Evolutionary conservation across 1,140 invertebrate genomes (phyloP).

Genomic region (Aphelinus certus): DNA sequence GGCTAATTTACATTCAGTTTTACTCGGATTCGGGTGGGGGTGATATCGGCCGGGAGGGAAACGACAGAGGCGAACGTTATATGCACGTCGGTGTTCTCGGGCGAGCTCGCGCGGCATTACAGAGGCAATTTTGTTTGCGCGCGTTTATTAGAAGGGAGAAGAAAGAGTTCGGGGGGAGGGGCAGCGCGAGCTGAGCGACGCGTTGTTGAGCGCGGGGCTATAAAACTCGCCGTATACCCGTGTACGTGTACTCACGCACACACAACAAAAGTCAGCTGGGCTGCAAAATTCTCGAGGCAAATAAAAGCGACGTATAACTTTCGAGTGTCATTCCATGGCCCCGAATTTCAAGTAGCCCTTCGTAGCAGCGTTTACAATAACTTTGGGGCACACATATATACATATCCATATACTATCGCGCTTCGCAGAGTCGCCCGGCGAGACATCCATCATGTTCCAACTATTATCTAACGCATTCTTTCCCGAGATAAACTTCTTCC

Average conservation of each 20-base stretch:
- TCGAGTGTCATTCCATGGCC: slow-evolving; percentile 15
- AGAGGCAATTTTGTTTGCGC: slow-evolving; percentile 3
- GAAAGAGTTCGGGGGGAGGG: background rate
- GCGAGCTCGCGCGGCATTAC: background rate
- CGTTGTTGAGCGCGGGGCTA: background rate
- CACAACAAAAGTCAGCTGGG: background rate
- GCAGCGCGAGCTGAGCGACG: background rate
- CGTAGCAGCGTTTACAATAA: slow-evolving; percentile 2
- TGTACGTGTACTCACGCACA: background rate
- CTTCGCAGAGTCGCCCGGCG: too few relatives aligned
- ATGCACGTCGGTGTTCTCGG: too few relatives aligned
- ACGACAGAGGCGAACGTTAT: background rate
- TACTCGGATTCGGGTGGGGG: background rate
- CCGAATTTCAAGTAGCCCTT: background rate
- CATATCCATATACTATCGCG: too few relatives aligned
- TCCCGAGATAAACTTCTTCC: too few relatives aligned
- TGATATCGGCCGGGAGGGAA: slow-evolving; percentile 13
- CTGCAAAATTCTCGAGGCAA: slow-evolving; percentile 10
- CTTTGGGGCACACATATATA: background rate
- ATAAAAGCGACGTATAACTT: slow-evolving; percentile 39
- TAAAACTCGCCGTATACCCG: slow-evolving; percentile 10
- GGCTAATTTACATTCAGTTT: too few relatives aligned
- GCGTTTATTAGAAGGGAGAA: too few relatives aligned
- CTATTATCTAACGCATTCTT: too few relatives aligned
- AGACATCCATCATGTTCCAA: too few relatives aligned